Percentiles rank a stretch among this genome's conserved stretches.
phyloP scores from a whole-genome alignment of 2,888 invertebrate species.

The Cephus spinipes region DNA sequence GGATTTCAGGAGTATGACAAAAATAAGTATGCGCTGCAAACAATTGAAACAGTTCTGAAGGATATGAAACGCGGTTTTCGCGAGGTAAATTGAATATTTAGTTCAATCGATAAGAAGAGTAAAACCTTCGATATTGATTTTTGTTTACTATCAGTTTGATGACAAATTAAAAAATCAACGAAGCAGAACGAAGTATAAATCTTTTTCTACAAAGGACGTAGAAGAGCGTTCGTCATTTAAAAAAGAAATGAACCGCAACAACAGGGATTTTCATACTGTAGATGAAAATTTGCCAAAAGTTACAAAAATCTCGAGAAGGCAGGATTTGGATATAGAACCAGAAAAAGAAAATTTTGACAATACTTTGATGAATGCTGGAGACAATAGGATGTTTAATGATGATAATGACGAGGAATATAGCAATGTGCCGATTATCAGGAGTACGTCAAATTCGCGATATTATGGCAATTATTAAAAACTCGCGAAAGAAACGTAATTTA shows the following conservation, averaged over 20 bases:
- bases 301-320: not conserved
- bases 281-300: not conserved
- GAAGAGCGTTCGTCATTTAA: not conserved
- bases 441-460: not conserved
- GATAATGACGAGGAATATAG: not conserved
- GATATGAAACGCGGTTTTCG: conserved; percentile 27
- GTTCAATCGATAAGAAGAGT: not conserved
- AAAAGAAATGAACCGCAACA: not conserved
- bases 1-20: conserved; percentile 3
- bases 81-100: conserved; percentile 16
- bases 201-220: not conserved
- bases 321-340: not conserved
- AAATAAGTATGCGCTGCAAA: conserved; percentile 18
- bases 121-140: not conserved
- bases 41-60: conserved; percentile 27
- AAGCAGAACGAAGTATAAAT: not conserved
- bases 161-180: not conserved
- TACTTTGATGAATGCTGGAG: not conserved
- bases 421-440: conserved; percentile 1
- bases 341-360: not conserved
- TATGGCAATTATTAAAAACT: not conserved
- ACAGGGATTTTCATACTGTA: not conserved
- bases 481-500: not conserved
- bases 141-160: not conserved
- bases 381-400: not conserved